Evolutionary conservation across 2,888 invertebrate species (phyloP), one percentile per base, ranked within the genome.

Genomic region (Drosophila setosimentum): DNA sequence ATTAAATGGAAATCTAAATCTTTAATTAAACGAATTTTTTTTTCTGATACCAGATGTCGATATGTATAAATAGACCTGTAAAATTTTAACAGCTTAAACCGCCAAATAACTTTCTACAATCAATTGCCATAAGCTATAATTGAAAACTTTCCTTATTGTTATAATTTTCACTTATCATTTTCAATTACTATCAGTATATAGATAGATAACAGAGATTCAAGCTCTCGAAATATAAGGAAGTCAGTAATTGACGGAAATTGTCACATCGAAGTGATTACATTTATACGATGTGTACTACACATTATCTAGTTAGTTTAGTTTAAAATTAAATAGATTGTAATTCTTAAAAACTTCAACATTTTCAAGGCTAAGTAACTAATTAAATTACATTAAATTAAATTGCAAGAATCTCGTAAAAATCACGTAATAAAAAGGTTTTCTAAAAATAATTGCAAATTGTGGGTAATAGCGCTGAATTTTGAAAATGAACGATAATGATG

Each of bases 71-170:
- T 32, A 11, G 32, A 0, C 32, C 11, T 32, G 32, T 33, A 33
- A 1, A 33, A 13, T 40, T 1, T 10, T 10, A 45, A 4, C 45
- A 24, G 7, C 7, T 60, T 32, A 18, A 57, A 37, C 50, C 30
- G 48, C 30, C 11, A 37, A 37, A 62, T 48, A 24, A 64, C 13
- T 48, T 50, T 30, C 18, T 35, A 37, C 60, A 67, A 53, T 40
- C 55, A 48, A 10, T 21, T 51, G 37, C 33, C 35, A 74, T 57
- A 53, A 48, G 40, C 54, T 27, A 18, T 51, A 55, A 70, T 61
- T 69, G 51, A 70, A 58, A 65, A 57, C 30, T 75, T 58, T 74
- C 48, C 57, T 65, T 61, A 53, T 61, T 55, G 51, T 73, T 67
- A 73, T 73, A 60, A 45, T 24, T 53, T 66, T 66, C 21, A 30